These are phyloP conservation scores for Odobenus rosmarus DNA, from an alignment of 2,113 vertebrate genomes.

Conservation along the genomic window DNA sequence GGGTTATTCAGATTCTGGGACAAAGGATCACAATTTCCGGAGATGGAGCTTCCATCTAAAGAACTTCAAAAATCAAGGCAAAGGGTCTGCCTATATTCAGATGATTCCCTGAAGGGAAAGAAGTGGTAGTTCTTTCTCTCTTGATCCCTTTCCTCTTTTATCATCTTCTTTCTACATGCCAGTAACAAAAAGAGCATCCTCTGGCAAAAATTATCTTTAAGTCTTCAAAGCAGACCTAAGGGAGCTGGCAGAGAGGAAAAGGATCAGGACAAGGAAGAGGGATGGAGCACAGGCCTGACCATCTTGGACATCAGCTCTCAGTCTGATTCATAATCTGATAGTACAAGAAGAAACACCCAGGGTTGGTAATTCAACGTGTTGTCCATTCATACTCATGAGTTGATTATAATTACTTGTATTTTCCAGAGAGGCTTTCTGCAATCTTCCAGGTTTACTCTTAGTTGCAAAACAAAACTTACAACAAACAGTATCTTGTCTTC, in stretches of 20 bases:
- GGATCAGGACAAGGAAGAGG: neutral
- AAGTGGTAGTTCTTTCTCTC: neutral
- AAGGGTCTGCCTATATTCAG: neutral
- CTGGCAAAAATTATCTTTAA: neutral
- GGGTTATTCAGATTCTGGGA: neutral
- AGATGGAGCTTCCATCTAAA: neutral
- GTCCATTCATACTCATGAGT: neutral
- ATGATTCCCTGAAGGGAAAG: neutral
- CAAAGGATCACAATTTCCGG: neutral
- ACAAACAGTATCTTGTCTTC: neutral
- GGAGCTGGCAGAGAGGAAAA: neutral
- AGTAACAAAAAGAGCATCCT: neutral
- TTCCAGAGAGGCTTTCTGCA: neutral
- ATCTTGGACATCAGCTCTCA: neutral
- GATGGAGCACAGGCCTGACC: accelerated
- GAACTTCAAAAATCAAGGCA: neutral
- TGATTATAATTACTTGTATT: neutral
- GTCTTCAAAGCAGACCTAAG: neutral
- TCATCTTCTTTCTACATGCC: neutral
- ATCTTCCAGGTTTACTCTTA: neutral
- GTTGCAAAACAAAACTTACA: slow-evolving; percentile 10
- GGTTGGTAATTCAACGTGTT: neutral
- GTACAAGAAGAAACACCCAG: neutral
- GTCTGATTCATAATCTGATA: neutral
- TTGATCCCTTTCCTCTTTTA: neutral